phyloP scores from a whole-genome alignment of 2,797 vertebrate genomes.

The Coracias cyanogaster region DNA sequence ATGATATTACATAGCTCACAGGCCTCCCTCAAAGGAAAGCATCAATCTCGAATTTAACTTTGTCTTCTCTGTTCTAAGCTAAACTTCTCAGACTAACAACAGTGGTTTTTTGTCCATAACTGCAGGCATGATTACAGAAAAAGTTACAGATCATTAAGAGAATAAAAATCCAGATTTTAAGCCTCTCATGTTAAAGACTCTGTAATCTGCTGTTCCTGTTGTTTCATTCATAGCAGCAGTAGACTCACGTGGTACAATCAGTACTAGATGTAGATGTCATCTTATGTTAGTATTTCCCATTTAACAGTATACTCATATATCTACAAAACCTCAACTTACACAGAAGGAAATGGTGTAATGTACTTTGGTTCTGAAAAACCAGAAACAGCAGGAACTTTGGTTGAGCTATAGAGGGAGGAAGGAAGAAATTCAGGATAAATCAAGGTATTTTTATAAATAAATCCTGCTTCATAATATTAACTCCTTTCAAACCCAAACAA shows the following conservation, averaged over 20 bases:
- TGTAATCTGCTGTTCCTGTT: not conserved
- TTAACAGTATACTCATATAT: not conserved
- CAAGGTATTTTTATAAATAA: not conserved
- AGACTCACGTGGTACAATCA: not conserved
- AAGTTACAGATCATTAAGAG: not conserved
- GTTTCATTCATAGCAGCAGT: not conserved
- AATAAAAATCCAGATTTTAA: not conserved
- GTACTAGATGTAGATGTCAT: not conserved
- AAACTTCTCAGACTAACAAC: not conserved
- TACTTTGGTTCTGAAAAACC: not conserved
- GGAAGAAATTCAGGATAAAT: constrained; percentile 9
- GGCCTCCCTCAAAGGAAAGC: not conserved
- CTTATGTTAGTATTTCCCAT: not conserved
- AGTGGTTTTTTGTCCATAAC: not conserved
- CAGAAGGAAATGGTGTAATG: constrained; percentile 7
- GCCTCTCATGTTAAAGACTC: not conserved
- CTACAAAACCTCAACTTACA: not conserved
- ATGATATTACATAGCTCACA: not conserved
- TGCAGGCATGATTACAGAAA: not conserved
- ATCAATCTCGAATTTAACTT: not conserved
- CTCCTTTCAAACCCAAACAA: not conserved
- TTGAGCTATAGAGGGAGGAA: constrained; percentile 6
- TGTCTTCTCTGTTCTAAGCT: not conserved
- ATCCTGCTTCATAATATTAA: not conserved
- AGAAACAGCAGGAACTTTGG: not conserved